Evolutionary conservation across 2,888 invertebrate genomes (phyloP), one percentile per base, ranked within the genome.

Genomic region (Nesidiocoris tenuis): DNA sequence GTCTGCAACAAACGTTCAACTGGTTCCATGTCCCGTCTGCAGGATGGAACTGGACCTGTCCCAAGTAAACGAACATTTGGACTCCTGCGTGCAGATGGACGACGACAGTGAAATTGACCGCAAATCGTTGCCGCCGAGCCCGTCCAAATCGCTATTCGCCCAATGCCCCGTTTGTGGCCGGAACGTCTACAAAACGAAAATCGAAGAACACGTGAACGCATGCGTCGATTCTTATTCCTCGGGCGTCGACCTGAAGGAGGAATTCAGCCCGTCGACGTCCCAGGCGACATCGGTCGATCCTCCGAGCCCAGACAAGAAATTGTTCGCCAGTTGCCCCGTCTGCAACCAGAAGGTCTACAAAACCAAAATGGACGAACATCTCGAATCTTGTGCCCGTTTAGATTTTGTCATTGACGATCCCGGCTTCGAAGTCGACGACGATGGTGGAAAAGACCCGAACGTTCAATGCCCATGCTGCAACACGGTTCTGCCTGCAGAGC

Each of bases 151-250:
- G 9, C 22, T 61, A 16, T 74, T 74, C 17, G 61, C 70, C 24
- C 74, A 77, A 59, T 81, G 81, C 65, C 81, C 81, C 12, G 79
- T 79, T 67, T 82, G 82, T 70, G 68, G 76, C 56, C 61, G 75
- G 17, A 54, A 59, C 18, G 66, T 81, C 18, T 56, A 56, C 19
- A 78, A 77, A 67, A 68, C 59, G 2, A 76, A 77, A 59, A 80
- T 82, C 65, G 79, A 81, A 54, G 79, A 78, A 17, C 82, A 82
- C 79, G 66, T 81, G 23, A 80, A 81, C 59, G 76, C 56, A n/a
- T 82, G 82, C 74, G 61, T 76, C 63, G 21, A 63, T 19, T 61
- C 24, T 64, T 39, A 72, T 61, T 25, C 65, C 1, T 24, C 55
- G 16, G 39, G 39, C 21, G 67, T 68, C 9, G 74, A 77, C 25